Conservation (phyloP, 2,888 invertebrate species). For the Cataglyphis altisquamis region DNA sequence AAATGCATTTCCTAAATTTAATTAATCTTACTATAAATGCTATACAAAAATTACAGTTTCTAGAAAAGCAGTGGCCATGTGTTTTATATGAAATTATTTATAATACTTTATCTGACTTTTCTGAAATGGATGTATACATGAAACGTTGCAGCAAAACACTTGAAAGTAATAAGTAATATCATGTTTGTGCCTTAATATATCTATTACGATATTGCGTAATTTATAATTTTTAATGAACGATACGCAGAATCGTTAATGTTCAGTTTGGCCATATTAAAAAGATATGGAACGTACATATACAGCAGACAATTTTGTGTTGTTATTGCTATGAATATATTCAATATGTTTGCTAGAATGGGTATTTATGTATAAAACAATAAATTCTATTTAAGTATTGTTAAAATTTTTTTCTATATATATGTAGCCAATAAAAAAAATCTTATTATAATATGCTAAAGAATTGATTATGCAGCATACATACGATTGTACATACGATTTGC, state of each 20-base stretch:
- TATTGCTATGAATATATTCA: constrained; percentile 37
- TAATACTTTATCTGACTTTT: constrained; percentile 92
- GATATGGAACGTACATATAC: not conserved
- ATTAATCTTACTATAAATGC: constrained; percentile 92
- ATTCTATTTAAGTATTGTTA: constrained; percentile 59
- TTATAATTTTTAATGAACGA: not conserved
- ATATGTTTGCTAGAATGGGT: constrained; percentile 58
- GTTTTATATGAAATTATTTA: constrained; percentile 92
- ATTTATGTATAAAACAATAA: constrained; percentile 68
- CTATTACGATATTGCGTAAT: not conserved
- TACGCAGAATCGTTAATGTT: not conserved
- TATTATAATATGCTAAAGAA: constrained; percentile 1
- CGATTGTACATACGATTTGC: not conserved
- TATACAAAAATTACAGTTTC: constrained; percentile 91
- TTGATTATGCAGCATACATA: not conserved
- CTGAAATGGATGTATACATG: constrained; percentile 93
- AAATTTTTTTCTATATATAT: constrained; percentile 10
- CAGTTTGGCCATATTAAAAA: not conserved
- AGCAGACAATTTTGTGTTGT: constrained; percentile 13
- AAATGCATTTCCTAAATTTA: constrained; percentile 90
- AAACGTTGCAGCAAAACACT: constrained; percentile 87
- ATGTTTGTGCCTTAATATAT: not conserved
- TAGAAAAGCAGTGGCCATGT: constrained; percentile 93
- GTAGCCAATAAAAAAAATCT: not conserved
- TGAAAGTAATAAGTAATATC: constrained; percentile 74